phyloP scores from a whole-genome alignment of 2,888 invertebrate genomes.

The Amiota minor region DNA sequence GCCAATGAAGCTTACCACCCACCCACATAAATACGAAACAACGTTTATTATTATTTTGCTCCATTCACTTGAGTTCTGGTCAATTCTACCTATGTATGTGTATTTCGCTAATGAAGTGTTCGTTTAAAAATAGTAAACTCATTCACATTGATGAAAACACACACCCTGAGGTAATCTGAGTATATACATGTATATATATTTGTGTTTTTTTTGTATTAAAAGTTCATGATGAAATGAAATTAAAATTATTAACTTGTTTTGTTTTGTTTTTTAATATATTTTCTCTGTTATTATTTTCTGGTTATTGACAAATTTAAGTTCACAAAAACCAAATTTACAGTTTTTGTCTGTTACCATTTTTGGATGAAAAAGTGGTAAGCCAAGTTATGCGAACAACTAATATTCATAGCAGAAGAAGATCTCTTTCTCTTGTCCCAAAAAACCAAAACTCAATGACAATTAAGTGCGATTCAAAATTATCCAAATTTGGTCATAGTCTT shows the following conservation, averaged over 20 bases:
- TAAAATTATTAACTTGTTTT: constrained; percentile 62
- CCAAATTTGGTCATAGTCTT: constrained; percentile 46
- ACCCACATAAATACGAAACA: background rate
- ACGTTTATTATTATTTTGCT: background rate
- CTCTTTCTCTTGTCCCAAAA: constrained; percentile 13
- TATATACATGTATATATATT: too few species aligned
- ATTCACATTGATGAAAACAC: background rate
- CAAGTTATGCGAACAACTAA: background rate
- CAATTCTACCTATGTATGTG: background rate
- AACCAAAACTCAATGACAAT: constrained; percentile 47
- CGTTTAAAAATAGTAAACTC: constrained; percentile 47
- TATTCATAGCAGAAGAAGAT: constrained; percentile 25
- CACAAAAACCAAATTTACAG: background rate
- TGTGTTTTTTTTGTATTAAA: background rate
- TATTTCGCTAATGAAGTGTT: constrained; percentile 1
- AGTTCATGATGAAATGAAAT: constrained; percentile 35
- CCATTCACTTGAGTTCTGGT: too few species aligned
- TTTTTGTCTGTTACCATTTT: constrained; percentile 6
- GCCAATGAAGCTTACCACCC: background rate
- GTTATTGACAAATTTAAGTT: background rate
- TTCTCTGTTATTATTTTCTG: background rate
- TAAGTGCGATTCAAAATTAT: constrained; percentile 47
- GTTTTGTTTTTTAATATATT: constrained; percentile 21
- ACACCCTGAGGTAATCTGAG: too few species aligned
- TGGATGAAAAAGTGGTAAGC: background rate